phyloP scores from a whole-genome alignment of 2,113 vertebrate genomes.

The Sinocyclocheilus anophthalmus region DNA sequence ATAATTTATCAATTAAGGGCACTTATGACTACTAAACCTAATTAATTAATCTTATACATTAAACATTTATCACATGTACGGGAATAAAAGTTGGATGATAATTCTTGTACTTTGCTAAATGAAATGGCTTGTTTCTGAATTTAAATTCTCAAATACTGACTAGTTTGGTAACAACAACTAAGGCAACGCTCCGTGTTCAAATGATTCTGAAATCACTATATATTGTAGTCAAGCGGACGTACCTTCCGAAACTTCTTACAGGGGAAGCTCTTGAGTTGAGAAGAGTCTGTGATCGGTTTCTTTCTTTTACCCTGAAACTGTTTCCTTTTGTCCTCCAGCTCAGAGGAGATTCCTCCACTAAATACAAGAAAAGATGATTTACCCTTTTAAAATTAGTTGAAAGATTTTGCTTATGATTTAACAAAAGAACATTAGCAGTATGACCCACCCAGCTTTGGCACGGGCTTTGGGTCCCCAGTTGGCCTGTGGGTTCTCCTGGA shows the following conservation, averaged over 20 bases:
- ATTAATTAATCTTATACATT: neutral
- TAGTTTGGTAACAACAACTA: neutral
- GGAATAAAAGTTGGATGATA: neutral
- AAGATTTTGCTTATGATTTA: neutral
- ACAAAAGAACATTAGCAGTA: neutral
- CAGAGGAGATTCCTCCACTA: constrained; percentile 72
- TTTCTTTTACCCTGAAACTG: constrained; percentile 86
- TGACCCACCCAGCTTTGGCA: constrained; percentile 80
- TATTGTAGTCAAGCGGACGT: neutral
- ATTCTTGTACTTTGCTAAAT: neutral
- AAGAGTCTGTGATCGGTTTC: constrained; percentile 64
- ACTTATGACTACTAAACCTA: neutral
- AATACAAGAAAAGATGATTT: neutral
- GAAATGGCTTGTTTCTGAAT: neutral
- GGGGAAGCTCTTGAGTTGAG: constrained; percentile 76
- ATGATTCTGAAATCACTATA: neutral
- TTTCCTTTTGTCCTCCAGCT: constrained; percentile 79
- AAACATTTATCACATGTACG: neutral
- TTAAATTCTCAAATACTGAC: neutral
- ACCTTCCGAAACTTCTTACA: constrained; percentile 89
- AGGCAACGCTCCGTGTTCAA: neutral
- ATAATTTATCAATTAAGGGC: neutral
- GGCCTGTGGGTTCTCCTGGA: constrained; percentile 89
- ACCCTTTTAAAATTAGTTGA: neutral
- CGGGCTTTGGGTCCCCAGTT: constrained; percentile 92